These are phyloP conservation scores for Papilio xuthus DNA, from an alignment of 1,140 invertebrate species.

Conservation along the genomic window DNA sequence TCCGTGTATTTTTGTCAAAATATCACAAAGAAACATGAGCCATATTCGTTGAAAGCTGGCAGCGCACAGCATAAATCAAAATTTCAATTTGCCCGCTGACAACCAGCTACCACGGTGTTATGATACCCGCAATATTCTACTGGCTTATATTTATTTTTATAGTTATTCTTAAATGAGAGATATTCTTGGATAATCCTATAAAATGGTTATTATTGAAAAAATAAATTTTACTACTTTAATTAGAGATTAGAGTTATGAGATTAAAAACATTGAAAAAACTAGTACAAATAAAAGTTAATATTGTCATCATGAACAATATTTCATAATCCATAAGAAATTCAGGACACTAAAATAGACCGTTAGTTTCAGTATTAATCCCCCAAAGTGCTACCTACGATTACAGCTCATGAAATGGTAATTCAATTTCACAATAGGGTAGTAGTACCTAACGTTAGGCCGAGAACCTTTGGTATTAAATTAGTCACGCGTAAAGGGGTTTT, in stretches of 20 bases:
- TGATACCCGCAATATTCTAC: slow-evolving; percentile 8
- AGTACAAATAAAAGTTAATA: not conserved
- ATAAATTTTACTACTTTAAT: too few species aligned
- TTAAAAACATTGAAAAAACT: not conserved
- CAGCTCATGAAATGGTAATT: slow-evolving; percentile 45
- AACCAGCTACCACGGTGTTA: slow-evolving; percentile 15
- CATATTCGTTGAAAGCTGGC: slow-evolving; percentile 28
- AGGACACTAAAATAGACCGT: not conserved
- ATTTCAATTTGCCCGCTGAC: slow-evolving; percentile 33
- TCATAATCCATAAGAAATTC: not conserved
- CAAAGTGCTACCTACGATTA: slow-evolving; percentile 43
- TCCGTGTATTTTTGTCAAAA: slow-evolving; percentile 18
- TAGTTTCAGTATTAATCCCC: slow-evolving; percentile 45
- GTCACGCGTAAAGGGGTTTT: not conserved
- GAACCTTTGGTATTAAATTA: slow-evolving; percentile 9
- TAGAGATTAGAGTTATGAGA: too few species aligned
- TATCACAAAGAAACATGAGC: slow-evolving; percentile 21
- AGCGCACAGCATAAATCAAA: slow-evolving; percentile 31
- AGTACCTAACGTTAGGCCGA: slow-evolving; percentile 4
- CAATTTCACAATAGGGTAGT: slow-evolving; percentile 38
- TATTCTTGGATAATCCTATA: not conserved
- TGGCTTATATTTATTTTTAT: slow-evolving; percentile 17
- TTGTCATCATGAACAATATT: not conserved
- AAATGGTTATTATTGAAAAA: not conserved
- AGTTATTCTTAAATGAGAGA: not conserved